phyloP scores from a whole-genome alignment of 2,113 vertebrate species.

The Tetrao urogallus region DNA sequence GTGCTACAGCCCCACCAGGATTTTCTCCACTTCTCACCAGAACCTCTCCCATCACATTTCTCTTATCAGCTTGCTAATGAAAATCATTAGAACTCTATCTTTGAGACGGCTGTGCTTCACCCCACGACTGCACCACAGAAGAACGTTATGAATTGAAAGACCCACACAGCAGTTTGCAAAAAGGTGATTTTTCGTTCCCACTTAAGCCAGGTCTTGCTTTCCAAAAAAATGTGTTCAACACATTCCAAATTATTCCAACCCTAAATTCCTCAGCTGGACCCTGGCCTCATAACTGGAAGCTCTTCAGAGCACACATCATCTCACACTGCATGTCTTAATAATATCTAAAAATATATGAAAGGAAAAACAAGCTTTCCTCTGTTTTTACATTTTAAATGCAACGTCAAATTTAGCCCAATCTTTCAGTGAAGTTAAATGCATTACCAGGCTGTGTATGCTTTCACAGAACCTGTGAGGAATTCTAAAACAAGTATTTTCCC shows the following conservation, averaged over 20 bases:
- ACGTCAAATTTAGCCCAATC: not conserved
- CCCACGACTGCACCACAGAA: conserved; percentile 38
- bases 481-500: not conserved
- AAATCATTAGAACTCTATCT: conserved; percentile 33
- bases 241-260: not conserved
- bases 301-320: not conserved
- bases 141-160: conserved; percentile 34
- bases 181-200: not conserved
- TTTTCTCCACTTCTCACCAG: not conserved
- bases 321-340: not conserved
- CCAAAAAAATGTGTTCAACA: not conserved
- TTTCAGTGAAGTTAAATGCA: not conserved
- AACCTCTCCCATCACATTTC: not conserved
- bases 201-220: not conserved
- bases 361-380: not conserved
- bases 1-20: not conserved
- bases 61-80: not conserved
- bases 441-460: not conserved
- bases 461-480: not conserved
- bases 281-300: not conserved
- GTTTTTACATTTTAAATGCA: not conserved
- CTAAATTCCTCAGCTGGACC: not conserved
- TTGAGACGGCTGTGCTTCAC: conserved; percentile 25
- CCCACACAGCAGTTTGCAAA: not conserved
- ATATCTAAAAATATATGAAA: not conserved